Percentiles rank a stretch among this genome's conserved stretches.
phyloP scores from a whole-genome alignment of 2,113 vertebrate species.

The Hyaena hyaena region DNA sequence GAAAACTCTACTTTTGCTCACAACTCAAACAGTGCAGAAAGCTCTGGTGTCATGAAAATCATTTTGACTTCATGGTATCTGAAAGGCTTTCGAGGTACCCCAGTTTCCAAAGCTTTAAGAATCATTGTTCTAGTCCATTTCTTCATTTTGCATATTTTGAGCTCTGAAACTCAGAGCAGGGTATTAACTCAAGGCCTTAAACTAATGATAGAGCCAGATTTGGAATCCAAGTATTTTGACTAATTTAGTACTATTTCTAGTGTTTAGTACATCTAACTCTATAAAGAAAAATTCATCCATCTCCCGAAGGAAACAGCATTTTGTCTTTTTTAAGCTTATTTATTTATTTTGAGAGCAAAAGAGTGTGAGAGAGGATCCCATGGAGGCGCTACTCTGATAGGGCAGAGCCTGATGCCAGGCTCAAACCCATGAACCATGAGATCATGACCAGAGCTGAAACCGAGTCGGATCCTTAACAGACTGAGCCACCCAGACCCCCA shows the following conservation, averaged over 20 bases:
- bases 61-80: slow-evolving; percentile 8
- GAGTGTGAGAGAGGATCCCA: no score
- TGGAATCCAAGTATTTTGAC: not conserved
- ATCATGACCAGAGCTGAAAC: no score
- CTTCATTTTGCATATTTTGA: not conserved
- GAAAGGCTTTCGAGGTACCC: not conserved
- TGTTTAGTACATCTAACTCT: not conserved
- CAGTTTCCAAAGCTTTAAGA: not conserved
- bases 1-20: slow-evolving; percentile 1
- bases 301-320: not conserved
- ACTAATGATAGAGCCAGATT: not conserved
- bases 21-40: not conserved
- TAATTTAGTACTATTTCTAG: not conserved
- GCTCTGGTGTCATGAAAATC: not conserved
- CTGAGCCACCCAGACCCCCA: no score
- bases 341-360: no score
- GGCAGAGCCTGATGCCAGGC: no score
- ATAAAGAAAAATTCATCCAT: not conserved
- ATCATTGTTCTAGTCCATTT: not conserved
- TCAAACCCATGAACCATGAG: no score
- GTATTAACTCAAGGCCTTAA: not conserved
- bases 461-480: no score
- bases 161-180: not conserved
- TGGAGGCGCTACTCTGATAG: no score
- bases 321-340: no score